Evolutionary conservation across 2,888 invertebrate species (phyloP).

Genomic region (Agriotes lineatus): DNA sequence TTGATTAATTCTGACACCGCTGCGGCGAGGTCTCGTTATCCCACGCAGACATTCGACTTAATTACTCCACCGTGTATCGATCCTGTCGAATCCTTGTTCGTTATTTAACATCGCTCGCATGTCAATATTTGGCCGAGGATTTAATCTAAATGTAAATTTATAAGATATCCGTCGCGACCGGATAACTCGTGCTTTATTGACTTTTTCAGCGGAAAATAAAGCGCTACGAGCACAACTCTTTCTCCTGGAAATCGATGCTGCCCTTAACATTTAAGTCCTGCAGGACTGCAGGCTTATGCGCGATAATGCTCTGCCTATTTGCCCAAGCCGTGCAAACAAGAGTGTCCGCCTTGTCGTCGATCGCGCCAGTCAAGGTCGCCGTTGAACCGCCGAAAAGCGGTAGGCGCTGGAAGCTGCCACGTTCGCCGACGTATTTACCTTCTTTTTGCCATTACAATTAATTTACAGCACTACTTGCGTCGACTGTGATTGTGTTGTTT

Average conservation of each 20-base stretch:
- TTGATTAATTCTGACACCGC: constrained; percentile 21
- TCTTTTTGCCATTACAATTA: no score
- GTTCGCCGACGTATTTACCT: no score
- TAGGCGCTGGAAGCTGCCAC: no score
- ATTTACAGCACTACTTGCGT: no score
- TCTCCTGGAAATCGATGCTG: background rate
- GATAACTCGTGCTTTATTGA: constrained; percentile 7
- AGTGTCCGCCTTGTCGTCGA: no score
- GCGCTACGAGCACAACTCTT: background rate
- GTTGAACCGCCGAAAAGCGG: no score
- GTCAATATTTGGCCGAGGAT: constrained; percentile 11
- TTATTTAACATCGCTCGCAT: constrained; percentile 1
- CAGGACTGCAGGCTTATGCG: no score
- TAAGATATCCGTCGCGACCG: constrained; percentile 3
- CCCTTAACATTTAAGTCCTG: no score
- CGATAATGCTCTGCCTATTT: no score
- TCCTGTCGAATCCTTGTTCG: constrained; percentile 17
- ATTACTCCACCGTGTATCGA: constrained; percentile 7
- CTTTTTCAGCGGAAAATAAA: background rate
- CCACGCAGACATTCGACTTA: constrained; percentile 20
- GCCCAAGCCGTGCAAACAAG: no score
- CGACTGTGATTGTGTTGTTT: no score
- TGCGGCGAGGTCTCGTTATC: constrained; percentile 17
- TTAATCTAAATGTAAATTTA: constrained; percentile 22
- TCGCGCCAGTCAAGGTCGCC: no score